Evolutionary conservation across 2,113 vertebrate species (phyloP), one percentile per base, ranked within the genome.

Genomic region (Cochlearius cochlearius): DNA sequence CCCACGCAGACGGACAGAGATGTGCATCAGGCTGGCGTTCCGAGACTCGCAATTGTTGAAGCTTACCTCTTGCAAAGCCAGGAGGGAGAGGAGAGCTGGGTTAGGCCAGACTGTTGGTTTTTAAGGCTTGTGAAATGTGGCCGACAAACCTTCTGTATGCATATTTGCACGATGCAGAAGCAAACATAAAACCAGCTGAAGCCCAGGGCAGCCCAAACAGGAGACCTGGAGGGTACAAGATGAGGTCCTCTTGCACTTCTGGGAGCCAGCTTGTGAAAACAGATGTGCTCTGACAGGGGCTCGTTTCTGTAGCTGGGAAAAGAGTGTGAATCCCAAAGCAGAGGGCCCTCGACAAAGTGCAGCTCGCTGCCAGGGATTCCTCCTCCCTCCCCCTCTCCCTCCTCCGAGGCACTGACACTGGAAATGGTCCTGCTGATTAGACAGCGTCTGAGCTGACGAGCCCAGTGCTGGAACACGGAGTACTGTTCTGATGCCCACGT

Each of bases 401-500:
- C 55, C 82, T 90, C 94, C 1, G 5, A 95, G 91, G 63, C 73
- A 43, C 80, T 68, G 94, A 92, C 86, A 88, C 78, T 95, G 96
- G 92, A 88, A 95, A 88, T 67, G 92, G 85, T 95, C 91, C 93
- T 92, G 91, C 93, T 95, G 94, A 89, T 95, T 83, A 96, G 94
- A 72, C 84, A 89, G 83, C 5, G 91, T 92, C 90, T 95, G 84
- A 68, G 91, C 92, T 89, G 93, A 91, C 2, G 86, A 94, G 91
- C 56, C 69, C 25, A 0, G 19, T 39, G 66, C 89, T 92, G 95
- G 96, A 97, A 95, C 92, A 92, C 8, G 0, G 69, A 94, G 95
- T 96, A 43, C 95, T 95, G 95, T 95, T 92, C 94, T 50, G 73
- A 62, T 95, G 96, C 95, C 95, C 95, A 95, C 95, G 74, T 95